These are phyloP conservation scores for Colletes latitarsis DNA, from an alignment of 1,140 invertebrate genomes.

Conservation along the genomic window DNA sequence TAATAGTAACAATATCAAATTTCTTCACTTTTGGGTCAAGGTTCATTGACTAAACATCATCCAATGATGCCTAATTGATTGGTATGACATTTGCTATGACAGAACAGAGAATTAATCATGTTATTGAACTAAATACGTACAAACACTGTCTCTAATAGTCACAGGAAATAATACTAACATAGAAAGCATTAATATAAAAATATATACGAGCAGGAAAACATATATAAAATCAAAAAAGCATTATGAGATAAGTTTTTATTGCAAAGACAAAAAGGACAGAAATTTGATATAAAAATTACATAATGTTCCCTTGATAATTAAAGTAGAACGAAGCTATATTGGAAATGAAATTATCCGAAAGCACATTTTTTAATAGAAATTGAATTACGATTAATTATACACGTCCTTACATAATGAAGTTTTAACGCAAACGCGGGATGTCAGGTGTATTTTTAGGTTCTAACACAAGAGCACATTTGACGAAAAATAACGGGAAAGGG, in stretches of 20 bases:
- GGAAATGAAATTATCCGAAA: constrained; percentile 13
- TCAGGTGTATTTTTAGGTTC: constrained; percentile 57
- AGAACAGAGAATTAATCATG: neutral
- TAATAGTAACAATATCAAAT: constrained; percentile 53
- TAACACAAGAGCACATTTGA: neutral
- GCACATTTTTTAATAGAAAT: constrained; percentile 6
- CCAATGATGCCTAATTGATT: constrained; percentile 39
- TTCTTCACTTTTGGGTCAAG: constrained; percentile 56
- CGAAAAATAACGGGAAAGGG: neutral
- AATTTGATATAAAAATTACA: constrained; percentile 13
- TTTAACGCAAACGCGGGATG: constrained; percentile 37
- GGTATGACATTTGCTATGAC: constrained; percentile 27
- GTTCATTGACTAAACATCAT: constrained; percentile 40
- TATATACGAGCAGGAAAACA: neutral
- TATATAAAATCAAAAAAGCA: neutral
- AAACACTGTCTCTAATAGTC: neutral
- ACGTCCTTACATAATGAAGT: constrained; percentile 63
- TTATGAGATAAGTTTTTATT: neutral
- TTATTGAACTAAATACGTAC: neutral
- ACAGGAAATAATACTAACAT: neutral
- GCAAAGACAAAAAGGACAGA: neutral
- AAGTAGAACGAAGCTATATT: neutral
- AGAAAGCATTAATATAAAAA: neutral
- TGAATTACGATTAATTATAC: constrained; percentile 12
- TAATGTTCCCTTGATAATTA: neutral